phyloP scores from a whole-genome alignment of 2,888 invertebrate species.

The Cryptus armator region DNA sequence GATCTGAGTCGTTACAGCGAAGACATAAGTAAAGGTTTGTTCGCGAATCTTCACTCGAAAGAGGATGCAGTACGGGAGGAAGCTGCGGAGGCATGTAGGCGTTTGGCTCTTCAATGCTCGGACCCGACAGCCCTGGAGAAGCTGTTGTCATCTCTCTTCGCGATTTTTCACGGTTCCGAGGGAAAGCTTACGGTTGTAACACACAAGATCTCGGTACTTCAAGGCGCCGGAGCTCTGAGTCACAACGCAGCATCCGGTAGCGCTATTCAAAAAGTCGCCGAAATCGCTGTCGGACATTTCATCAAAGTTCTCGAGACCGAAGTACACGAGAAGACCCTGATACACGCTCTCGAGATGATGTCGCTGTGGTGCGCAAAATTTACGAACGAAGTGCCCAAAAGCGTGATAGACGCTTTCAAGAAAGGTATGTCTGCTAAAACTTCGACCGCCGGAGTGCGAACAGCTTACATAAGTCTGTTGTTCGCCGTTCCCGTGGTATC shows the following conservation, averaged over 20 bases:
- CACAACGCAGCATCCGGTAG: constrained; percentile 89
- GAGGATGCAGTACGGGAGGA: constrained; percentile 92
- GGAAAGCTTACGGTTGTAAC: constrained; percentile 96
- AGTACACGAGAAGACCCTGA: constrained; percentile 96
- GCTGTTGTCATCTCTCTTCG: constrained; percentile 90
- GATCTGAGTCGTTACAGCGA: constrained; percentile 92
- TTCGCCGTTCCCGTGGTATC: constrained; percentile 75
- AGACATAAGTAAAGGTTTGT: constrained; percentile 93
- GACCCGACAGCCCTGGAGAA: constrained; percentile 89
- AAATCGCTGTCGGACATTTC: constrained; percentile 89
- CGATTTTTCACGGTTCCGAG: constrained; percentile 94
- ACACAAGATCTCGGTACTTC: constrained; percentile 94
- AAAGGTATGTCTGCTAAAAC: constrained; percentile 92
- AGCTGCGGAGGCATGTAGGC: constrained; percentile 90
- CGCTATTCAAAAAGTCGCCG: constrained; percentile 87
- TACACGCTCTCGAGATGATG: constrained; percentile 93
- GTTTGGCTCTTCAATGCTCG: constrained; percentile 91
- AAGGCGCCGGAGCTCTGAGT: constrained; percentile 92
- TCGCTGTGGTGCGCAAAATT: constrained; percentile 92
- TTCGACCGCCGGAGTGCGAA: constrained; percentile 91
- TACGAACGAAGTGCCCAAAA: constrained; percentile 88
- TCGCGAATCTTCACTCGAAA: constrained; percentile 95
- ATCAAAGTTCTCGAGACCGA: constrained; percentile 93
- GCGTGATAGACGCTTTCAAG: constrained; percentile 89
- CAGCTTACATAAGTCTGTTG: constrained; percentile 92